phyloP scores from a whole-genome alignment of 2,888 invertebrate genomes.

The Meteorus colon region DNA sequence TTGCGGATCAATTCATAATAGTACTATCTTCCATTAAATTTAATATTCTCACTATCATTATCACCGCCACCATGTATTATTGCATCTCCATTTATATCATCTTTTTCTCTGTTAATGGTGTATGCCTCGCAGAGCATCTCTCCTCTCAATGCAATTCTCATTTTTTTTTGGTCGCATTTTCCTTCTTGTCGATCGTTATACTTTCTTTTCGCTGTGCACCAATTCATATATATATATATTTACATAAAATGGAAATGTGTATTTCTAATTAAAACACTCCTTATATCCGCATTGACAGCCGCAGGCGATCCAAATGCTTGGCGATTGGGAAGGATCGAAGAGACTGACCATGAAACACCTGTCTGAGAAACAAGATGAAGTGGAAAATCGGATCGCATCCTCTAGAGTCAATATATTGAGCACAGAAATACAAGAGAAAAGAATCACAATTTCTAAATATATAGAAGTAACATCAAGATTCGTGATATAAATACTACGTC shows the following conservation, averaged over 20 bases:
- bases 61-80: background rate
- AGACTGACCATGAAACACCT: slow-evolving; percentile 87
- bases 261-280: background rate
- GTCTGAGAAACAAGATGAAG: slow-evolving; percentile 76
- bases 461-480: slow-evolving; percentile 7
- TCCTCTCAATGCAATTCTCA: slow-evolving; percentile 25
- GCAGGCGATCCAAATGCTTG: slow-evolving; percentile 86
- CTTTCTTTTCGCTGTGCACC: background rate
- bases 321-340: slow-evolving; percentile 87
- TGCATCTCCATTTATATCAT: background rate
- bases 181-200: background rate
- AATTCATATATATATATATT: background rate
- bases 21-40: background rate
- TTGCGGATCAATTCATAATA: background rate
- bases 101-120: background rate
- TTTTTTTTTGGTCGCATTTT: background rate
- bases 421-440: background rate
- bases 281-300: slow-evolving; percentile 57
- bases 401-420: slow-evolving; percentile 52
- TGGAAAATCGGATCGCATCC: slow-evolving; percentile 34
- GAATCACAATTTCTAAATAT: slow-evolving; percentile 7
- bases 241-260: background rate
- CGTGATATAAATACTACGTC: slow-evolving; percentile 14
- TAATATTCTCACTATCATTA: background rate
- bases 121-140: slow-evolving; percentile 35